A percentile compares a stretch with the other conserved stretches of the same genome.
Evolutionary conservation across 2,113 vertebrate genomes (phyloP).

Genomic region (Addax nasomaculatus): DNA sequence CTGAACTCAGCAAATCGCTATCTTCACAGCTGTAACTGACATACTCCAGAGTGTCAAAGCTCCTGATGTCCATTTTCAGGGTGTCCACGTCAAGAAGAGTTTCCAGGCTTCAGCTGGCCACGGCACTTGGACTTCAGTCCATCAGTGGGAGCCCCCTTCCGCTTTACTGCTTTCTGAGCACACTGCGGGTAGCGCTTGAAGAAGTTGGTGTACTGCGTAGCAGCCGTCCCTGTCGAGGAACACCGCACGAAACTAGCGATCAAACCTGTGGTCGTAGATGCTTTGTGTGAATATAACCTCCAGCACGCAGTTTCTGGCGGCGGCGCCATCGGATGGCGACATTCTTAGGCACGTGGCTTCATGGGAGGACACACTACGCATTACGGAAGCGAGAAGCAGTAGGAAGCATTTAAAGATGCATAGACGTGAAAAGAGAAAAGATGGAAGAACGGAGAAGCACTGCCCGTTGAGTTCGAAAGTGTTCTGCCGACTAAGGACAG

Average conservation of each 20-base stretch:
- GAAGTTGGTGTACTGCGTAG: conserved; percentile 90
- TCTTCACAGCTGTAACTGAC: not conserved
- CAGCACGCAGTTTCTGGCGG: not conserved
- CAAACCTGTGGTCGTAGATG: conserved; percentile 95
- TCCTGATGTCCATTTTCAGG: not conserved
- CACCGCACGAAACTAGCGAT: conserved; percentile 96
- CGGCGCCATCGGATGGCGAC: not conserved
- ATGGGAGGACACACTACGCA: not conserved
- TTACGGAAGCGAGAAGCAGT: not conserved
- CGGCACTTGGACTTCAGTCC: conserved; percentile 95
- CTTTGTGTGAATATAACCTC: conserved; percentile 94
- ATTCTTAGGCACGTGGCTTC: not conserved
- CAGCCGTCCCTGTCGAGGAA: conserved; percentile 92
- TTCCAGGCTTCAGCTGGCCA: conserved; percentile 88
- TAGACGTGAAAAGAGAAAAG: not conserved
- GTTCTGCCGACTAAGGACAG: not conserved
- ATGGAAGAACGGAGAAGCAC: not conserved
- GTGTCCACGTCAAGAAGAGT: conserved; percentile 80
- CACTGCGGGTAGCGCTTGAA: conserved; percentile 93
- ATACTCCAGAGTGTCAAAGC: not conserved
- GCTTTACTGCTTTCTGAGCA: conserved; percentile 95
- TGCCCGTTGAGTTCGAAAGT: not conserved
- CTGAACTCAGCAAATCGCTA: not conserved
- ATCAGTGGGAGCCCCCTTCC: conserved; percentile 96
- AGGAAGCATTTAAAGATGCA: not conserved